Conservation (phyloP, 2,888 invertebrate species). For the Apodemia duryi region DNA sequence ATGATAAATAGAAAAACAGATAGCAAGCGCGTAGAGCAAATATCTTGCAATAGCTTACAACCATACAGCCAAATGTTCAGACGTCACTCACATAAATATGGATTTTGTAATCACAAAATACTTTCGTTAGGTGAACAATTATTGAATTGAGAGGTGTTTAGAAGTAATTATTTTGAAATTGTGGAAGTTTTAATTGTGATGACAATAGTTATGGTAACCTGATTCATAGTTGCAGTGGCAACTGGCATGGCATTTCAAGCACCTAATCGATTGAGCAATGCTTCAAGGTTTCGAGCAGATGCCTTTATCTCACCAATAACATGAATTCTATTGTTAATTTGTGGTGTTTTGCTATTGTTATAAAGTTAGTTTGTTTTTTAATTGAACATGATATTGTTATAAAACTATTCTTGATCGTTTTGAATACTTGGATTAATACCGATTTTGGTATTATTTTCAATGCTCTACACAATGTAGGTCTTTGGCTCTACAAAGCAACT, state of each 20-base stretch:
- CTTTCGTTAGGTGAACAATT: background rate
- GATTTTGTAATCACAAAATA: slow-evolving; percentile 7
- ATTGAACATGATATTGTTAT: background rate
- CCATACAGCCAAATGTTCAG: slow-evolving; percentile 20
- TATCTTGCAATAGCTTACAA: slow-evolving; percentile 32
- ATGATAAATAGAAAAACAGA: slow-evolving; percentile 34
- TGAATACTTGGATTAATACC: too few species aligned
- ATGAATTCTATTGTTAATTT: slow-evolving; percentile 1
- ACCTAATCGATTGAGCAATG: slow-evolving; percentile 8
- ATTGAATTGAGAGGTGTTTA: background rate
- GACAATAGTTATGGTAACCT: background rate
- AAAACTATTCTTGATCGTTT: too few species aligned
- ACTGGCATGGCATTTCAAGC: background rate
- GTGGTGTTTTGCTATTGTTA: background rate
- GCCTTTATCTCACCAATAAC: background rate
- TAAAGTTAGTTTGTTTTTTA: background rate
- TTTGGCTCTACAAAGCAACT: too few species aligned
- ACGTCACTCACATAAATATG: slow-evolving; percentile 14
- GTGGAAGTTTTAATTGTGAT: background rate
- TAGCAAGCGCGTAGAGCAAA: slow-evolving; percentile 28
- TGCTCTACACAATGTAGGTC: too few species aligned
- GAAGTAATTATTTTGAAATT: background rate
- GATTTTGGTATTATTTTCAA: too few species aligned
- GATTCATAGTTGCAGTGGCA: background rate
- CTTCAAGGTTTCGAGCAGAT: background rate